Conservation (phyloP, 1,140 invertebrate species). For the Ceratina australensis region DNA sequence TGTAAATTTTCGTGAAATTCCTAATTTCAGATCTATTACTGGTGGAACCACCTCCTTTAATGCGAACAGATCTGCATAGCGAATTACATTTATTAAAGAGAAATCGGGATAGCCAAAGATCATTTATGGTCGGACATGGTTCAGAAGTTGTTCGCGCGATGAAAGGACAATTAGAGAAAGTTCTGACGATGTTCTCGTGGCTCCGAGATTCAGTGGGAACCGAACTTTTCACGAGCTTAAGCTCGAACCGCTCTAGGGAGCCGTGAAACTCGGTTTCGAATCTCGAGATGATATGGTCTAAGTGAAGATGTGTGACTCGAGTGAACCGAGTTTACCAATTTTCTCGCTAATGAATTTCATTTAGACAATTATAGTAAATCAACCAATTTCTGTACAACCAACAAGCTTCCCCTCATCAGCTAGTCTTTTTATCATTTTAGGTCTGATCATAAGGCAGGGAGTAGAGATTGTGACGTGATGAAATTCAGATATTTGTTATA, state of each 20-base stretch:
- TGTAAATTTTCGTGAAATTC: too few relatives aligned
- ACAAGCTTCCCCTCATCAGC: too few relatives aligned
- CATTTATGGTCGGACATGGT: slow-evolving; percentile 28
- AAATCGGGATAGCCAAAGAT: slow-evolving; percentile 1
- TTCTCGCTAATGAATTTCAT: too few relatives aligned
- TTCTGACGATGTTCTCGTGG: neutral
- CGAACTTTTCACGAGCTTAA: slow-evolving; percentile 9
- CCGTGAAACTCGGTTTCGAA: neutral
- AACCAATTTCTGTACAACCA: too few relatives aligned
- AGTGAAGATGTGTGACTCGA: neutral
- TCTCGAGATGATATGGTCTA: neutral
- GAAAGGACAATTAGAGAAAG: slow-evolving; percentile 41
- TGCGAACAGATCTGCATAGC: neutral
- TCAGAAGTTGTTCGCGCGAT: slow-evolving; percentile 13
- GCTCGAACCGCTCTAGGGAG: slow-evolving; percentile 5
- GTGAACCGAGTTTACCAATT: too few relatives aligned
- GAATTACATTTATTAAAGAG: slow-evolving; percentile 38
- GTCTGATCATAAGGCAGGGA: too few relatives aligned
- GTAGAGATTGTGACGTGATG: too few relatives aligned
- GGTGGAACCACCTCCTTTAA: neutral
- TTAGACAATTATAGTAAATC: too few relatives aligned
- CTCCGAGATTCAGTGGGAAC: neutral
- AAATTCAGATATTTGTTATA: too few relatives aligned
- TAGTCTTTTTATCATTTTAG: too few relatives aligned
- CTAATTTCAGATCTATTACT: too few relatives aligned